Evolutionary conservation across 2,113 vertebrate genomes (phyloP).

Genomic region (Apodemus speciosus): DNA sequence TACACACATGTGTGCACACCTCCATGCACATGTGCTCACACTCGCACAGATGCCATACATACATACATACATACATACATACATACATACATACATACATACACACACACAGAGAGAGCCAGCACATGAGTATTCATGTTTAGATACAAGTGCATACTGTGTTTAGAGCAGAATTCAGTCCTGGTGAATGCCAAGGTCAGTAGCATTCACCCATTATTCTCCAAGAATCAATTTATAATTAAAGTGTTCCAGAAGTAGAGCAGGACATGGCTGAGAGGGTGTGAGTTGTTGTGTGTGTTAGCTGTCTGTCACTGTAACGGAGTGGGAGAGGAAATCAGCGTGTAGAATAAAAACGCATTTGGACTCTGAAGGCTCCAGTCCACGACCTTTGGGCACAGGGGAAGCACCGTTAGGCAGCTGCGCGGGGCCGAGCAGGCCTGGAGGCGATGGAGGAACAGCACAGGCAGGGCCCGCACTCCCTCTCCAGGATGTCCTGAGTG

Average conservation of each 20-base stretch:
- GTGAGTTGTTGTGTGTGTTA: background rate
- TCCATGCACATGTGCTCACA: background rate
- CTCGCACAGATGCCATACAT: background rate
- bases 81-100: no score
- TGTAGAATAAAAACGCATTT: background rate
- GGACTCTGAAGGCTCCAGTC: background rate
- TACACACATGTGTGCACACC: background rate
- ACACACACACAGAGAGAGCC: no score
- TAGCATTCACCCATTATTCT: background rate
- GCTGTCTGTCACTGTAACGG: background rate
- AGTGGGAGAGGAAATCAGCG: background rate
- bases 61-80: no score
- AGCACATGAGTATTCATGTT: background rate
- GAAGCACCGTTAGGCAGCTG: background rate
- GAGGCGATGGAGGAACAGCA: background rate
- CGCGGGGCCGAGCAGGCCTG: background rate
- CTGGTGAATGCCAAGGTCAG: background rate
- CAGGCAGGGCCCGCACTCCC: no score
- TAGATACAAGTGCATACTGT: constrained; percentile 6
- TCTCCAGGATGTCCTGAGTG: no score
- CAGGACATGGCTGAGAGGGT: background rate
- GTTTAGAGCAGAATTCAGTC: background rate
- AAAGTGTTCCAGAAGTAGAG: background rate
- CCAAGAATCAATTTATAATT: background rate
- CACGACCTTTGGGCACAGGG: background rate